Base-by-base conservation (phyloP, 2,113 vertebrate species). In the Perca flavescens region DNA sequence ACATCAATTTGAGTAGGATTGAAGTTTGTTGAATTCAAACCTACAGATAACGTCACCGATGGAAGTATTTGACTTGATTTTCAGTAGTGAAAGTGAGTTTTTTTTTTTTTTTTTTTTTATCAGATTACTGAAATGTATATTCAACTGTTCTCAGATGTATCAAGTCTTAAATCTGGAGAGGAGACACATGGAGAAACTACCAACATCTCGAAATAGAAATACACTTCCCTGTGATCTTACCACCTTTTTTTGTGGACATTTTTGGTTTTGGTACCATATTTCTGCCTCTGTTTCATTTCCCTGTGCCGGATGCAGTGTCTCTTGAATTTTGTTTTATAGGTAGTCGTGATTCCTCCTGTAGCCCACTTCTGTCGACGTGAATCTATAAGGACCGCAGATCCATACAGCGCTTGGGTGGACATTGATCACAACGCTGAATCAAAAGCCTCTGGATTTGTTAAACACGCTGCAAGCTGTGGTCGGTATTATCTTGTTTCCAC, bases 401-500 rank as follows among this genome's bases (percentile, higher is more conserved):
- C 74, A 86, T 84, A 61, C 71, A 1, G 63, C 28, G 77, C 76
- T 36, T 22, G 46, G 82, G 65, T 56, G 56, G 56, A 21, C 84
- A 88, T 88, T 21, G 84, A 91, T 86, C 80, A 28, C 28, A 16
- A 52, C 3, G 16, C 74, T 77, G 76, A 77, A 74, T 83, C 54
- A 79, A 86, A 80, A 89, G 69, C 54, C 40, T 74, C 65, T 74
- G 83, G 66, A 86, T 80, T 72, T 74, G 58, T 75, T 73, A 70
- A 84, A 85, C 75, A 78, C 0, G 28, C 75, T 80, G 63, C 61
- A n/a, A 47, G 63, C 83, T 52, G 14, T 56, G 64, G 67, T 74
- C 50, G 3, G 77, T 81, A 90, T 88, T 71, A 88, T 90, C 76
- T 78, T 71, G 46, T 72, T 77, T 89, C 80, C 72, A 71, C 77